Base-by-base conservation (phyloP, 2,888 invertebrate species). In the Thalpophila matura region DNA sequence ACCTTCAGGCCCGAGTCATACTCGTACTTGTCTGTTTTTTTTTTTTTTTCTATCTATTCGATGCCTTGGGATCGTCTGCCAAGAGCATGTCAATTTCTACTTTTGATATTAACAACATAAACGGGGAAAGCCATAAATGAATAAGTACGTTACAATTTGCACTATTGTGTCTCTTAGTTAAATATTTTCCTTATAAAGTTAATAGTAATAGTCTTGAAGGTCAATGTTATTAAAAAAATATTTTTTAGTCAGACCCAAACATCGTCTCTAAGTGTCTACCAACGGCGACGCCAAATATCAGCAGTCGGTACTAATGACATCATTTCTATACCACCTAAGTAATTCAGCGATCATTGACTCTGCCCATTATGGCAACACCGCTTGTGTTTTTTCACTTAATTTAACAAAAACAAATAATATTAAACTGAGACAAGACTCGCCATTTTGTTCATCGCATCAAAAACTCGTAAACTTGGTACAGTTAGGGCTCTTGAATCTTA, bases 331-430 rank as follows among this genome's bases (percentile, higher is more conserved):
- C 18, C 31, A 35, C 54, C 35, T 37, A 27, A 60, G 14, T 49
- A 45, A 46, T 33, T 38, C 38, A n/a, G 7, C 31, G 77, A 55
- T 57, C 59, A 57, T 62, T 73, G 77, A 71, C 59, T 38, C 43
- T 12, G 7, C 18, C 37, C 29, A 46, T 42, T 35, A 56, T 29
- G 63, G 70, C 14, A 26, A 26, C 27, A 16, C 40, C 29, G 20
- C 3, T 3, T 54, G 31, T 26, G 31, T 43, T 42, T 37, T 33
- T 54, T 37, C 16, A 38, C 10, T 37, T 37, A 38, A 55, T 60
- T 53, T 49, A 43, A 54, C 9, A 38, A 42, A 50, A 61, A 51
- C 24, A 45, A 50, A 47, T 37, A 29, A 29, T 37, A 29, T n/a
- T 9, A 26, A 38, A 38, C 4, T n/a, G n/a, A 9, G 16, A 56